A percentile compares a stretch with the other conserved stretches of the same genome.
Evolutionary conservation across 35 echinoderm and acorn worm genomes (phyloP).

Genomic region (Ophiothrix spiculata): DNA sequence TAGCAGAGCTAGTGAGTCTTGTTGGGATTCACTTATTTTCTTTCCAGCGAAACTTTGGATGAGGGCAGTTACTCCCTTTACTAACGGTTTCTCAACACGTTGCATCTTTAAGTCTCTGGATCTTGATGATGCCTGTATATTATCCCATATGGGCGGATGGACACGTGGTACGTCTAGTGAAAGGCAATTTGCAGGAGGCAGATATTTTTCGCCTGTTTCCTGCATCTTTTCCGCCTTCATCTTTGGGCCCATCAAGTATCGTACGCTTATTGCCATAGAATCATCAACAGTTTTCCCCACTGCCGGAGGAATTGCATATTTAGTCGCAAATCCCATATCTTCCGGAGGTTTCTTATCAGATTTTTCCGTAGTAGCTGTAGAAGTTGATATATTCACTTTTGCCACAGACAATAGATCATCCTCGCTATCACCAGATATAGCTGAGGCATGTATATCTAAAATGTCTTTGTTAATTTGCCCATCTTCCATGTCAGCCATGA

Average conservation of each 20-base stretch:
- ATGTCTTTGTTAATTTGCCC: not conserved
- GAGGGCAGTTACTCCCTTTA: not conserved
- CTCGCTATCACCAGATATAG: not conserved
- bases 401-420: not conserved
- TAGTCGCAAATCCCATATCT: constrained; percentile 10
- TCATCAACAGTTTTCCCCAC: constrained; percentile 11
- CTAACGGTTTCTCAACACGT: not conserved
- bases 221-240: not conserved
- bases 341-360: not conserved
- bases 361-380: too few relatives aligned
- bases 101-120: constrained; percentile 3
- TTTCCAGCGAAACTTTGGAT: not conserved
- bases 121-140: not conserved
- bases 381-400: not conserved
- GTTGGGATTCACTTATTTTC: not conserved
- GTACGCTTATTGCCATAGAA: constrained; percentile 21
- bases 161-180: constrained; percentile 22
- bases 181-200: constrained; percentile 6
- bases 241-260: constrained; percentile 9
- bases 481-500: not conserved
- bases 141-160: constrained; percentile 18
- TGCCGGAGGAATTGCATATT: not conserved
- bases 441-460: not conserved
- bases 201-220: constrained; percentile 22
- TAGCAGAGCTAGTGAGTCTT: not conserved